Evolutionary conservation across 92 coral and sea anemone genomes (phyloP), one percentile per base, ranked within the genome.

Genomic region (Phymanthus crucifer): DNA sequence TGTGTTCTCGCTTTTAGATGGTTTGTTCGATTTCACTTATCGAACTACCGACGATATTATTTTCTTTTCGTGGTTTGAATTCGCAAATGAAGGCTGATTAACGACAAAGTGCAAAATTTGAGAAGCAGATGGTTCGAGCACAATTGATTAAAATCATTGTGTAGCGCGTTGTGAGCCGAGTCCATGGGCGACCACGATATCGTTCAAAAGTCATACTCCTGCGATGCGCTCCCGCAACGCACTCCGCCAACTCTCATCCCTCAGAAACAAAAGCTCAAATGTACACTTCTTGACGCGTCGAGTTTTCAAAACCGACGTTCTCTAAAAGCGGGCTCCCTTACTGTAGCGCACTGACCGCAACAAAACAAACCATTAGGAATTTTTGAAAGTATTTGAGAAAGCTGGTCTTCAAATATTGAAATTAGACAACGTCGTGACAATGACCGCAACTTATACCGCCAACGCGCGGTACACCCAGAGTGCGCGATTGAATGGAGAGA

Each of bases 341-440:
- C 75, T 83, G 82, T 56, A 83, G 81, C 82, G 71, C 74, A 10
- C 80, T 80, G 77, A 86, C 97, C 97, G 48, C 97, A 87, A 73
- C 87, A 87, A 89, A 90, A 87, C 91, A 92, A 87, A 92, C 90
- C 90, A 78, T 78, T 87, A 76, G 71, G 85, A 92, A 83, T 87
- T 84, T 90, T 87, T 87, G 91, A 87, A 87, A 86, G 83, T 87
- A 90, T 89, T 92, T 92, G 93, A 85, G 71, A 89, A 88, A 85
- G 94, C 92, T 87, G 87, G 87, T 87, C 85, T 70, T 68, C 86
- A 92, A 89, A 87, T 92, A 92, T 89, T 88, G 93, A 87, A 89
- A 86, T 65, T 86, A 66, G 88, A 65, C 84, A 88, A 85, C 84
- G n/a, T 77, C 74, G 74, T 82, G 80, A 81, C 79, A 84, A 83